Conservation (phyloP, 2,113 vertebrate species). For the Clarias macrocephalus region DNA sequence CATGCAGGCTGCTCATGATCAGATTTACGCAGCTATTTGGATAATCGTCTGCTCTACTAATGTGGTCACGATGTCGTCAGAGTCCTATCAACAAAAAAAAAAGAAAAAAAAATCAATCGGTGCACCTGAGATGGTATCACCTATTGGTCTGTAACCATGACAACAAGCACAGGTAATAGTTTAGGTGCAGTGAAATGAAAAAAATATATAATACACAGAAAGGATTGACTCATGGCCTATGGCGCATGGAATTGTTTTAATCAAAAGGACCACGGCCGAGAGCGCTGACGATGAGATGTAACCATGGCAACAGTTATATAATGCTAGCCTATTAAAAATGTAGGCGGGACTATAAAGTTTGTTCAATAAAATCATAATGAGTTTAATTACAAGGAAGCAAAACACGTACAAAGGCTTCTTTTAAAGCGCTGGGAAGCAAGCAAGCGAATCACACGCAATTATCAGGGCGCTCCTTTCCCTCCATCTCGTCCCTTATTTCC, state of each 20-base stretch:
- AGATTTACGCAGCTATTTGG: not conserved
- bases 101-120: not conserved
- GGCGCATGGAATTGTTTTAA: not conserved
- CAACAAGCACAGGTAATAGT: not conserved
- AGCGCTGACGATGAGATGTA: not conserved
- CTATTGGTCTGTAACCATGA: not conserved
- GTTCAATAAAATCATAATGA: not conserved
- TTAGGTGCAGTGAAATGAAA: not conserved
- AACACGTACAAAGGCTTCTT: not conserved
- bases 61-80: not conserved
- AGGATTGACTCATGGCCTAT: not conserved
- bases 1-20: not conserved
- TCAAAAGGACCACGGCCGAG: not conserved
- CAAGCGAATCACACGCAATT: too few species aligned
- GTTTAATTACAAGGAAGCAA: not conserved
- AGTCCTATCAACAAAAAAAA: not conserved
- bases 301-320: not conserved
- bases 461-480: too few species aligned
- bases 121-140: not conserved
- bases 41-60: not conserved
- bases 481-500: too few species aligned
- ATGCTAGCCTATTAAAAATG: not conserved
- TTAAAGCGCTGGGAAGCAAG: not conserved
- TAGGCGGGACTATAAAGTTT: not conserved
- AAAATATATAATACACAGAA: not conserved